These are phyloP conservation scores for Desoria tigrina DNA, from an alignment of 2,888 invertebrate species.

Conservation along the genomic window DNA sequence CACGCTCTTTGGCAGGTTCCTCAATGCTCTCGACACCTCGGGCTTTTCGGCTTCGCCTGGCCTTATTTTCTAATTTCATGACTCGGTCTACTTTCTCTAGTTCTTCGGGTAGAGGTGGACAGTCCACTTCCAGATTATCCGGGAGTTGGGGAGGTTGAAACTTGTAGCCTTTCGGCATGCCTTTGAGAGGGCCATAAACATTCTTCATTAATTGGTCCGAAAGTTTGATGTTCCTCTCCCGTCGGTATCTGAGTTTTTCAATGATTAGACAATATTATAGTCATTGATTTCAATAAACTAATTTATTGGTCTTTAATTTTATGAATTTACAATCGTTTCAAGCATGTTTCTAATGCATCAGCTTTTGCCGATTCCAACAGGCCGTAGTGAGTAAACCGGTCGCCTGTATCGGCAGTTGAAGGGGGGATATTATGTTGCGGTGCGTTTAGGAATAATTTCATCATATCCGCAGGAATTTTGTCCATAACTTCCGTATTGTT, in stretches of 20 bases:
- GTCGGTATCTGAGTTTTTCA: neutral
- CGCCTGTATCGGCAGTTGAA: neutral
- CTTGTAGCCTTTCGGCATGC: neutral
- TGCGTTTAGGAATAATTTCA: neutral
- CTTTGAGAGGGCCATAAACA: neutral
- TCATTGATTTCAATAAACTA: too few relatives aligned
- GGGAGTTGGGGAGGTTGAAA: neutral
- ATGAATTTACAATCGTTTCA: slow-evolving; percentile 4
- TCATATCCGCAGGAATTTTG: neutral
- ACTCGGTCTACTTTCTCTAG: neutral
- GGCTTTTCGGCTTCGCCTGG: neutral
- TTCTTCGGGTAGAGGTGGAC: neutral
- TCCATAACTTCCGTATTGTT: neutral
- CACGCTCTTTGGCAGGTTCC: neutral
- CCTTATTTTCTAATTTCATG: neutral
- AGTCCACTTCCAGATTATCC: neutral
- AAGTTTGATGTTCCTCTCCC: neutral
- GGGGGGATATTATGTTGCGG: neutral
- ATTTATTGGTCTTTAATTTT: too few relatives aligned
- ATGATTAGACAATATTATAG: too few relatives aligned
- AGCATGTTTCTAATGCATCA: neutral
- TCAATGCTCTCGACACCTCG: neutral
- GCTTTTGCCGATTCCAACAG: neutral
- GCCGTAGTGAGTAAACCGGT: neutral
- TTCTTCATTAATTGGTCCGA: neutral